These are phyloP conservation scores for Characodon lateralis DNA, from an alignment of 2,797 vertebrate species.

Conservation along the genomic window DNA sequence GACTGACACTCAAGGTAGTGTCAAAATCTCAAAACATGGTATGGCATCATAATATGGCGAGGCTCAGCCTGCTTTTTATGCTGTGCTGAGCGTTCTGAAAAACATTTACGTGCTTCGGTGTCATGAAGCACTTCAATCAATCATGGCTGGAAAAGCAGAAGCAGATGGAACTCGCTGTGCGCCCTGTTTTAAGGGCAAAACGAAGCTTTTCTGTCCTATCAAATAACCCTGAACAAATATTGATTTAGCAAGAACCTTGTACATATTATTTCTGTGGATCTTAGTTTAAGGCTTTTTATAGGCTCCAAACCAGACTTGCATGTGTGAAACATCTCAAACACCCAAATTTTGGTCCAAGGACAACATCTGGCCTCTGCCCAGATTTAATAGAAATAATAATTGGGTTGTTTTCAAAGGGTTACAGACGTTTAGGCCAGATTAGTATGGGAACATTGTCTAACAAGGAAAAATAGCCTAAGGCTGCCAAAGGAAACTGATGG, in stretches of 20 bases:
- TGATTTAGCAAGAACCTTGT: not conserved
- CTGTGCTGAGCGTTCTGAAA: not conserved
- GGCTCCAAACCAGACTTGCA: not conserved
- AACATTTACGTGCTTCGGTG: not conserved
- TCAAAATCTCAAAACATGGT: slow-evolving; percentile 32
- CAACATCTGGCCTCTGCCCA: not conserved
- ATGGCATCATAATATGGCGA: slow-evolving; percentile 6
- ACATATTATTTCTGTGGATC: not conserved
- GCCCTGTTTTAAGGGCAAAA: not conserved
- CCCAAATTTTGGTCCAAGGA: not conserved
- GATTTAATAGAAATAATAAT: not conserved
- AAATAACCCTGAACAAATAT: not conserved
- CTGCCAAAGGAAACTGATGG: not conserved
- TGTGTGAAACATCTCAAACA: not conserved
- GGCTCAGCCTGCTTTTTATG: slow-evolving; percentile 17
- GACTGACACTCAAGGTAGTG: slow-evolving; percentile 46
- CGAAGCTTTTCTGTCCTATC: not conserved
- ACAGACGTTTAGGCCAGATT: not conserved
- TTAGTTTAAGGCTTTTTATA: too few species aligned
- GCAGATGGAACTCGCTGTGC: not conserved
- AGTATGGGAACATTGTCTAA: not conserved
- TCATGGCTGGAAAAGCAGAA: slow-evolving; percentile 16
- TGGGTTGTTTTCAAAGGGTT: not conserved
- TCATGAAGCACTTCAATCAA: slow-evolving; percentile 42
- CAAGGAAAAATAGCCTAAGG: not conserved